Conservation (phyloP, 2,797 vertebrate species). For the Limnodromus scolopaceus region DNA sequence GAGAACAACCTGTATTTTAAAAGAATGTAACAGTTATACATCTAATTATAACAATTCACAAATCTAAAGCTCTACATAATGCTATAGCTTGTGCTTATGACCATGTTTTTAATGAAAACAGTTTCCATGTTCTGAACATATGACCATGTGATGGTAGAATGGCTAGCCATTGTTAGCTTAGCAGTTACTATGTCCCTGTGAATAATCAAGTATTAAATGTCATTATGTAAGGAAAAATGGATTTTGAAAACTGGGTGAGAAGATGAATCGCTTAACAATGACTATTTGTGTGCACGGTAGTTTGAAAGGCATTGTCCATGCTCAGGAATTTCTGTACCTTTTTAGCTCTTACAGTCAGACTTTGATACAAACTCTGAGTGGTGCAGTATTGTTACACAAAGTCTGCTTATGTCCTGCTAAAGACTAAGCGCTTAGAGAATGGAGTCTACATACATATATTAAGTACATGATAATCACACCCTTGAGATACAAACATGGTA, state of each 20-base stretch:
- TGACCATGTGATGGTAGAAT: background rate
- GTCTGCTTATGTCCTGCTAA: background rate
- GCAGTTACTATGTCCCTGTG: background rate
- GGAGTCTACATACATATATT: background rate
- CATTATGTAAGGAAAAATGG: background rate
- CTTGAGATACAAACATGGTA: background rate
- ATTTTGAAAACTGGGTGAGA: background rate
- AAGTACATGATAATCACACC: background rate
- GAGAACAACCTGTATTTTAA: slow-evolving; percentile 89
- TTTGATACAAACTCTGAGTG: background rate
- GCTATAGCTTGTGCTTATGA: background rate
- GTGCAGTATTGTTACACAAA: background rate
- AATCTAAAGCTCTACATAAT: background rate
- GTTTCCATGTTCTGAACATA: background rate
- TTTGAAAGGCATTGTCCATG: background rate
- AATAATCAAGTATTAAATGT: background rate
- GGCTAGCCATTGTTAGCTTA: background rate
- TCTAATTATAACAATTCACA: background rate
- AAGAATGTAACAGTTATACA: slow-evolving; percentile 28
- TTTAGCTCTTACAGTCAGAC: background rate
- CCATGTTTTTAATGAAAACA: background rate
- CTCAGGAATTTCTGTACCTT: background rate
- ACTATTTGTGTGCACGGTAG: background rate
- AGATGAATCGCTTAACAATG: background rate
- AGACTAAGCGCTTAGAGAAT: background rate